Base-by-base conservation (phyloP, 2,888 invertebrate genomes). In the Dascillus cervinus region DNA sequence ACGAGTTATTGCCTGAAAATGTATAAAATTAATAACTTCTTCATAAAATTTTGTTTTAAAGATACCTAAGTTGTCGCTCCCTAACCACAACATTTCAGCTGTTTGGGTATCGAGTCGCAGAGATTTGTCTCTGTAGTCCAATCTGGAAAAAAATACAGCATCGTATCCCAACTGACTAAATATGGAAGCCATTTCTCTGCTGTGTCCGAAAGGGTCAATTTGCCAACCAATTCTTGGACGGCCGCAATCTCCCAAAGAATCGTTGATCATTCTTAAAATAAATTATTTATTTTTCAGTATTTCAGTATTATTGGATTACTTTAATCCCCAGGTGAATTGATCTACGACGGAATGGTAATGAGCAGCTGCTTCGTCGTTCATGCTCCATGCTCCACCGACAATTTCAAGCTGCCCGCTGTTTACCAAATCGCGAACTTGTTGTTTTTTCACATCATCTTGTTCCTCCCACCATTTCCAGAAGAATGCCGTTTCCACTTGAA, bases 191-290 rank as follows among this genome's bases (percentile, higher is more conserved):
- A 79, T 77, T 55, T 85, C 83, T 39, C 71, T 61, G 12, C 76
- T 74, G 55, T 90, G 89, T 0, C 89, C 89, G 53, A 89, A 90
- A 0, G 87, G 82, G 65, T 90, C 89, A 10, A 89, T 86, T 63
- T 90, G 87, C 88, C 88, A 88, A 0, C 79, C 86, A 0, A 83
- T 72, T 30, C 72, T 73, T 0, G 89, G 87, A 14, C 78, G 71
- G 0, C 76, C 87, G 49, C 87, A 88, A 1, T 74, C 70, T 0
- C 82, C 83, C 25, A 86, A 70, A 0, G 77, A 79, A 25, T 82
- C 79, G 39, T 77, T 76, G 1, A 85, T 14, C 1, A 17, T 29
- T 13, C n/a, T n/a, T n/a, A n/a, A n/a, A n/a, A n/a, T n/a, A n/a
- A n/a, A n/a, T n/a, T n/a, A n/a, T n/a, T n/a, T n/a, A n/a, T 10